Evolutionary conservation across 2,113 vertebrate species (phyloP).

Genomic region (Xenopus tropicalis): DNA sequence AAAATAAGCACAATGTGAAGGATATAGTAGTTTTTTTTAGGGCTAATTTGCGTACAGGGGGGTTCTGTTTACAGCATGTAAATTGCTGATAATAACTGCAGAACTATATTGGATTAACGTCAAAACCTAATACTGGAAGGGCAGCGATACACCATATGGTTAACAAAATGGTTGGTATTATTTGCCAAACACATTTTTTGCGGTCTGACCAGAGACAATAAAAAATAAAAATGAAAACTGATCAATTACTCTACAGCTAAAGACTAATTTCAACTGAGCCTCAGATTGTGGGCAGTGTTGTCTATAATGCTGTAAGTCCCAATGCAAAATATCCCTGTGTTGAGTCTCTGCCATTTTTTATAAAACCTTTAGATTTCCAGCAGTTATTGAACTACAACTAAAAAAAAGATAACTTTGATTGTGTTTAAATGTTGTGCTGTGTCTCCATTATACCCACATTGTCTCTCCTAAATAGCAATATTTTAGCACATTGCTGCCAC

Average conservation of each 20-base stretch:
- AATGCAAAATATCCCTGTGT: no score
- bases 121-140: slow-evolving; percentile 32
- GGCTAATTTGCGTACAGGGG: not conserved
- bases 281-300: no score
- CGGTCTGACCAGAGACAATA: slow-evolving; percentile 7
- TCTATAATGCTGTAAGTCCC: no score
- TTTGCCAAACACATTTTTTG: slow-evolving; percentile 23
- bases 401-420: no score
- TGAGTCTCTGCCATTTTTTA: no score
- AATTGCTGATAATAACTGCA: not conserved
- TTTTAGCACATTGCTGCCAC: not conserved
- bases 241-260: not conserved
- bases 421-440: no score
- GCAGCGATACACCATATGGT: not conserved
- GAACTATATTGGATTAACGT: slow-evolving; percentile 5
- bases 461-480: not conserved
- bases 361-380: no score
- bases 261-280: no score
- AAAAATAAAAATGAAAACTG: slow-evolving; percentile 23
- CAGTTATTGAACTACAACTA: no score
- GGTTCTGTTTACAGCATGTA: not conserved
- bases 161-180: slow-evolving; percentile 28
- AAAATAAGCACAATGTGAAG: not conserved
- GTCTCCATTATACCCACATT: no score
- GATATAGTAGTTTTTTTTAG: not conserved